Evolutionary conservation across 2,888 invertebrate species (phyloP), one percentile per base, ranked within the genome.

Genomic region (Pyrrhia umbra): DNA sequence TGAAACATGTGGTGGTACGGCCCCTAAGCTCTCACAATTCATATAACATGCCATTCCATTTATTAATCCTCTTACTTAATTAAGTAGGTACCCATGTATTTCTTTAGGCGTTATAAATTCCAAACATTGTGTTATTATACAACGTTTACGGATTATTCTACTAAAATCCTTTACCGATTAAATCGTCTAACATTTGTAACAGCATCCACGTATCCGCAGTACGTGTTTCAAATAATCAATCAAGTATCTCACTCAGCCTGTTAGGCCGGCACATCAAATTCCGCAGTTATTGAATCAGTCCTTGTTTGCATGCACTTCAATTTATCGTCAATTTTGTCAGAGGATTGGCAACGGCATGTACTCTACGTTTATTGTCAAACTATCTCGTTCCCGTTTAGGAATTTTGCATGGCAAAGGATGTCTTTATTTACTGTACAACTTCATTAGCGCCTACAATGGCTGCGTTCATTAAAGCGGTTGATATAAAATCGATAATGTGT

Each of bases 271-370:
- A 65, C 78, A 71, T 80, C 66, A 68, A 80, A 80, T 73, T 56
- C 70, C 58, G 37, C 70, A 68, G 77, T 82, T 83, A 82, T 82
- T 82, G 77, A 85, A 83, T 79, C 75, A 80, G 74, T 66, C 71
- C 81, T 82, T 83, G 81, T 85, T 82, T 83, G 80, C 78, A 78
- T 79, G 76, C 80, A 80, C 81, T 84, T 79, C 77, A 84, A 85
- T 87, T 84, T 81, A 80, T 78, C 78, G 81, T 77, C 84, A 79
- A 84, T 84, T 80, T 85, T 79, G 80, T 76, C 56, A 79, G 77
- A 74, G 80, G 68, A 82, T 83, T 83, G 84, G 78, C 82, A 82
- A 68, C 62, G 69, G 61, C 51, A 68, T 71, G 52, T 71, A 25
- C 52, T 63, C 54, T 76, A n/a, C 47, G 62, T 52, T 68, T 65